Evolutionary conservation across 2,797 vertebrate species (phyloP).

Genomic region (Columba guinea): DNA sequence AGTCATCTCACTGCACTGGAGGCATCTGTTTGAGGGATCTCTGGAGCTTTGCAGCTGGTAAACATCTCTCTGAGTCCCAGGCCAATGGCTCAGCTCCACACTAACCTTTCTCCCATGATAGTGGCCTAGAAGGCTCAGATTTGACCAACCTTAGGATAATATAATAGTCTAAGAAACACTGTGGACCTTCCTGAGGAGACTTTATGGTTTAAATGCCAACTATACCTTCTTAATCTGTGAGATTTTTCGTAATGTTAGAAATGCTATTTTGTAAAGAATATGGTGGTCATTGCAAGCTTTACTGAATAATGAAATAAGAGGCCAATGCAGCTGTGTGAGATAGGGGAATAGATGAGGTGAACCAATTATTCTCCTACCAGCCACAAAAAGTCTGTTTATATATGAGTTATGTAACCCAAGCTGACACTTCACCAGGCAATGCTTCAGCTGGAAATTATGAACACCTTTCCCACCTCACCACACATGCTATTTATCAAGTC

Average conservation of each 20-base stretch:
- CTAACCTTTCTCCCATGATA: not conserved
- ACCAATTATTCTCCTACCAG: conserved; percentile 69
- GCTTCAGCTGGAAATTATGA: conserved; percentile 67
- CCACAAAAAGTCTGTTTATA: conserved; percentile 71
- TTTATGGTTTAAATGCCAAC: not conserved
- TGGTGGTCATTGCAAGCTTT: conserved; percentile 42
- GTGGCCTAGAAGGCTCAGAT: not conserved
- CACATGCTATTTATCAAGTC: conserved; percentile 65
- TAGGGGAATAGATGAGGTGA: conserved; percentile 56
- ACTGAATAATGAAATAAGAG: conserved; percentile 61
- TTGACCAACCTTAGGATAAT: not conserved
- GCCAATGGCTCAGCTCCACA: not conserved
- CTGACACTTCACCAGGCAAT: conserved; percentile 67
- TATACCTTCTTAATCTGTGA: not conserved
- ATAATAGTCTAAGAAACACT: not conserved
- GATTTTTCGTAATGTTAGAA: not conserved
- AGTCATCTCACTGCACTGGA: not conserved
- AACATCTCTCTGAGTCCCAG: not conserved
- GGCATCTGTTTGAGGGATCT: not conserved
- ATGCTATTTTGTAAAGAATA: not conserved
- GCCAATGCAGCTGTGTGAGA: conserved; percentile 38
- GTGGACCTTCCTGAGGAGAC: not conserved
- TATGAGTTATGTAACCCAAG: conserved; percentile 74
- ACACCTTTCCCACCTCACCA: conserved; percentile 57
- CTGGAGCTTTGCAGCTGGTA: not conserved